Percentiles rank a stretch among this genome's conserved stretches.
Conservation (phyloP, 2,797 vertebrate genomes). For the Falco concolor region DNA sequence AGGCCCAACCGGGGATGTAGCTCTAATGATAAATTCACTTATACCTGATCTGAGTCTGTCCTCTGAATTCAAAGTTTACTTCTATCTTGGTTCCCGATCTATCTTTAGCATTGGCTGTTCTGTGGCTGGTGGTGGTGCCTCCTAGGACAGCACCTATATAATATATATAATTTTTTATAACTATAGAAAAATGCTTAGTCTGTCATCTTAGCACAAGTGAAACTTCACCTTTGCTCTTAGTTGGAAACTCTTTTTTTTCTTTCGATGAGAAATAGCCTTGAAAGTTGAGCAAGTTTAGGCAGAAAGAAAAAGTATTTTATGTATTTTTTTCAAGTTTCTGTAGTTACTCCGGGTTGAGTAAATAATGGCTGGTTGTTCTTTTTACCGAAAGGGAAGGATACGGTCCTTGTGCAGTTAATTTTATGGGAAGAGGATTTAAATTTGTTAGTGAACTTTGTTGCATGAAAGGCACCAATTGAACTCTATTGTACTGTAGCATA, state of each 20-base stretch:
- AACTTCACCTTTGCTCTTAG: conserved; percentile 3
- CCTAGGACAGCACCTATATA: background rate
- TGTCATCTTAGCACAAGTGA: conserved; percentile 20
- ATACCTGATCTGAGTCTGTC: background rate
- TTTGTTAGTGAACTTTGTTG: conserved; percentile 41
- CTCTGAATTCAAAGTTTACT: background rate
- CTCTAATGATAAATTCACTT: background rate
- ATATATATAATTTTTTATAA: background rate
- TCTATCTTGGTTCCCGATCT: background rate
- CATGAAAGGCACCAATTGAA: conserved; percentile 61
- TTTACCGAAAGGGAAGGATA: background rate
- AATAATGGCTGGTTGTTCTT: background rate
- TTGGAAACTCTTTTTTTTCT: background rate
- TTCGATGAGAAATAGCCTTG: background rate
- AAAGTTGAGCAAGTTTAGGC: background rate
- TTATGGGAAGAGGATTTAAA: conserved; percentile 9
- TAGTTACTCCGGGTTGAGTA: background rate
- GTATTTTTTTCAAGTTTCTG: background rate
- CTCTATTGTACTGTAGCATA: conserved; percentile 63
- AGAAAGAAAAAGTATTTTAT: background rate
- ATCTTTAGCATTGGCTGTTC: background rate
- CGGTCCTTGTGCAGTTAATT: background rate
- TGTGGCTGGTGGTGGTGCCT: background rate
- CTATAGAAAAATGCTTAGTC: background rate
- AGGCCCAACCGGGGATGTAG: background rate